A percentile compares a stretch with the other conserved stretches of the same genome.
Evolutionary conservation across 2,113 vertebrate genomes (phyloP).

Genomic region (Halichoeres trimaculatus): DNA sequence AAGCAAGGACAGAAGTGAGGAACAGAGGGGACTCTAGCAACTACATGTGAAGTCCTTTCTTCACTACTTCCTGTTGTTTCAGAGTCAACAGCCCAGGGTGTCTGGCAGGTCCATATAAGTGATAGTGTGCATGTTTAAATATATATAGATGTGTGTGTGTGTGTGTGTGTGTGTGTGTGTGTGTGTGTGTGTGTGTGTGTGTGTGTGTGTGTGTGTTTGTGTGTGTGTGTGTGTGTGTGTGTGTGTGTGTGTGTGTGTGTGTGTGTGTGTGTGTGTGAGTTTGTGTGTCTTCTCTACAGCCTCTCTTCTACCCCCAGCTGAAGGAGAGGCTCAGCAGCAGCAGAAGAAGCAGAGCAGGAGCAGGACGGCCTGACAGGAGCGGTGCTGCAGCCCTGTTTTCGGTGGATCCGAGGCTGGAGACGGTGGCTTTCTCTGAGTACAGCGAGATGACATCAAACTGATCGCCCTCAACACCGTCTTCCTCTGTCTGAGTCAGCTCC

Average conservation of each 20-base stretch:
- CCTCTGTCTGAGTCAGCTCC: constrained; percentile 41
- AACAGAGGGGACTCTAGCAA: constrained; percentile 46
- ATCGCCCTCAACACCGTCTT: constrained; percentile 40
- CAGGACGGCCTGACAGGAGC: constrained; percentile 17
- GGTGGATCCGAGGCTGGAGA: constrained; percentile 74
- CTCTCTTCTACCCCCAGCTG: constrained; percentile 58
- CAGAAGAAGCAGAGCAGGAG: constrained; percentile 52
- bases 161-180: too few relatives aligned
- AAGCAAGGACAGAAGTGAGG: constrained; percentile 15
- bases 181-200: too few relatives aligned
- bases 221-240: too few relatives aligned
- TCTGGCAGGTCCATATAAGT: constrained; percentile 45
- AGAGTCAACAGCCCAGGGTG: constrained; percentile 51
- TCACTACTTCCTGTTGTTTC: constrained; percentile 42
- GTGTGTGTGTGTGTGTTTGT: too few relatives aligned
- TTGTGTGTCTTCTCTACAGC: constrained; percentile 17
- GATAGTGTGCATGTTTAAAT: constrained; percentile 22
- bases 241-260: not conserved
- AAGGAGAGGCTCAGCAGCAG: constrained; percentile 63
- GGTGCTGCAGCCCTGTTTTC: constrained; percentile 35
- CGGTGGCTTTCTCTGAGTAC: constrained; percentile 75
- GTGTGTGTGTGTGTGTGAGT: constrained; percentile 22
- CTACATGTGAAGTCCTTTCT: constrained; percentile 65
- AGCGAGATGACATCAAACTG: constrained; percentile 75
- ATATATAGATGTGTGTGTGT: too few relatives aligned